These are phyloP conservation scores for Prionailurus bengalensis DNA, from an alignment of 2,113 vertebrate genomes.

Conservation along the genomic window DNA sequence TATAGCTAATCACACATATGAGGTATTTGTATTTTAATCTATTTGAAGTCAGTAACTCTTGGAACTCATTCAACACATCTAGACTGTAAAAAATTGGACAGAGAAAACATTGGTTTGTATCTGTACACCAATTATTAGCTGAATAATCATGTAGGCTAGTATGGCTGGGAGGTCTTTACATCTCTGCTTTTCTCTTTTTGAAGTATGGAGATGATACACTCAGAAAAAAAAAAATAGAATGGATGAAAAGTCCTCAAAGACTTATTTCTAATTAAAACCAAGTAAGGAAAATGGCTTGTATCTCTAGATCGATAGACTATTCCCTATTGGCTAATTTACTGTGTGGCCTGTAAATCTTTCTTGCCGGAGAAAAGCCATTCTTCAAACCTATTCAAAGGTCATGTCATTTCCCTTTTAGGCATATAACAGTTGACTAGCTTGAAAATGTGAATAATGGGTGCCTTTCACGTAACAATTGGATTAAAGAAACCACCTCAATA, in stretches of 20 bases:
- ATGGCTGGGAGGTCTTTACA: constrained; percentile 33
- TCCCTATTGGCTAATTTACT: constrained; percentile 53
- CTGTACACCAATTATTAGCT: constrained; percentile 25
- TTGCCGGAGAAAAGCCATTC: constrained; percentile 37
- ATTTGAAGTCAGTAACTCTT: background rate
- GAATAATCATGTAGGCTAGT: background rate
- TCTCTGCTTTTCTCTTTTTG: constrained; percentile 41
- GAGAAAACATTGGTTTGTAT: background rate
- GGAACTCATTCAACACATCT: constrained; percentile 1
- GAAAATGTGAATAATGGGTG: constrained; percentile 52
- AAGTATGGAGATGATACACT: constrained; percentile 37
- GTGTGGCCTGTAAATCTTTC: constrained; percentile 40
- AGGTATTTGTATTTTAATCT: background rate
- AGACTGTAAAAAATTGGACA: background rate
- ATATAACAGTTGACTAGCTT: constrained; percentile 13
- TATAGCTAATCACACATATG: background rate
- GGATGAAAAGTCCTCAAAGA: constrained; percentile 50
- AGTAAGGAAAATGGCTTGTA: background rate
- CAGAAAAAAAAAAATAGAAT: background rate
- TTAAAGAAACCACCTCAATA: constrained; percentile 18
- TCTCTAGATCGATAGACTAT: constrained; percentile 6
- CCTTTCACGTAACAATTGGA: background rate
- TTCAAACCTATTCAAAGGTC: constrained; percentile 53
- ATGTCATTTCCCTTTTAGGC: constrained; percentile 38
- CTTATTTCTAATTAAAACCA: constrained; percentile 61